phyloP scores from a whole-genome alignment of 2,113 vertebrate genomes.

The Burhinus oedicnemus region DNA sequence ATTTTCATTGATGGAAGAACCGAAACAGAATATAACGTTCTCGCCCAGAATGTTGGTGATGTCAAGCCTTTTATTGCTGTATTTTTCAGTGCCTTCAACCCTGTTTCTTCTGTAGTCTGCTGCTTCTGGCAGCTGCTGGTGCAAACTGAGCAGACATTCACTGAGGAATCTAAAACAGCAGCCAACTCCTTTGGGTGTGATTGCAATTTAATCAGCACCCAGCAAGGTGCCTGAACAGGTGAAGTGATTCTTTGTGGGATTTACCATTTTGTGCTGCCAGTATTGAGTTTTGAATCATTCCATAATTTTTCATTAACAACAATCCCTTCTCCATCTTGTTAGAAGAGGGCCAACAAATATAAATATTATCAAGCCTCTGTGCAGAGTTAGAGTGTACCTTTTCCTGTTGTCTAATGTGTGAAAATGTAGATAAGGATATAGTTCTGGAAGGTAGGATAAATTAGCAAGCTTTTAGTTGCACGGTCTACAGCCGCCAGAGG shows the following conservation, averaged over 20 bases:
- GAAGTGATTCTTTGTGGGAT: neutral
- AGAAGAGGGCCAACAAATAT: neutral
- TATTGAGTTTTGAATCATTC: neutral
- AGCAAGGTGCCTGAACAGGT: neutral
- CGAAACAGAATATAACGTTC: neutral
- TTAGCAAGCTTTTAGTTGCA: neutral
- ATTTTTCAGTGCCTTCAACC: neutral
- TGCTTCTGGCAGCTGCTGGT: neutral
- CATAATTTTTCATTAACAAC: neutral
- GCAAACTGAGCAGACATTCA: neutral
- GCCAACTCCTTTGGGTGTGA: neutral
- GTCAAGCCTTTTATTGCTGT: neutral
- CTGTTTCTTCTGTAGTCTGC: neutral
- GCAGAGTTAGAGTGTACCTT: neutral
- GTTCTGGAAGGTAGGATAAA: neutral
- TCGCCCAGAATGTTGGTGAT: neutral
- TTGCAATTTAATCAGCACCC: constrained; percentile 8
- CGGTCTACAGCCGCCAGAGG: neutral
- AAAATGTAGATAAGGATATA: neutral
- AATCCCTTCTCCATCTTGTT: neutral
- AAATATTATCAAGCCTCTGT: neutral
- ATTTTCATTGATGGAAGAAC: neutral
- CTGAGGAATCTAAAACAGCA: neutral
- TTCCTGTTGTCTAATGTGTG: neutral
- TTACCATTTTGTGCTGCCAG: neutral